Conservation (phyloP, 2,888 invertebrate genomes). For the Brachylomia viminalis region DNA sequence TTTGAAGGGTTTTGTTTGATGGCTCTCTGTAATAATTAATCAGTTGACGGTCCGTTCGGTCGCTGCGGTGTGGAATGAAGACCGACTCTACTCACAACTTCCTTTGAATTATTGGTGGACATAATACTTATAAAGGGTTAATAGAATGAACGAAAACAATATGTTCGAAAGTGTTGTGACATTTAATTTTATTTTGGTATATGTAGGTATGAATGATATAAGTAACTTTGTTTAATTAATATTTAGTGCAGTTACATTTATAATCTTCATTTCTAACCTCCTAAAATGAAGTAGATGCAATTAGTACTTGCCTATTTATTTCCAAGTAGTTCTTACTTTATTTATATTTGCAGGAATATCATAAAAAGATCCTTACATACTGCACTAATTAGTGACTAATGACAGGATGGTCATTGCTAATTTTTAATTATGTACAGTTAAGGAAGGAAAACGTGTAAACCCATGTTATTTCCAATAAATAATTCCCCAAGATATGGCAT, state of each 20-base stretch:
- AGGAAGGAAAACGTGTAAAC: conserved; percentile 52
- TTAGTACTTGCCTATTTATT: not conserved
- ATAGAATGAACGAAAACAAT: conserved; percentile 24
- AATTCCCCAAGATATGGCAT: conserved; percentile 12
- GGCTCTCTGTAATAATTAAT: conserved; percentile 81
- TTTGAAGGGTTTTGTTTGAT: conserved; percentile 80
- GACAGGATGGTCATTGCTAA: conserved; percentile 6
- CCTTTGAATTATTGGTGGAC: conserved; percentile 72
- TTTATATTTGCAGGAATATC: conserved; percentile 9
- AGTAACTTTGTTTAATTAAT: conserved; percentile 6
- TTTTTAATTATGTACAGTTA: conserved; percentile 21
- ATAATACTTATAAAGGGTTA: conserved; percentile 64
- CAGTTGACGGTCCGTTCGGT: conserved; percentile 73
- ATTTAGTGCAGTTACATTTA: not conserved
- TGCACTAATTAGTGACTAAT: conserved; percentile 19
- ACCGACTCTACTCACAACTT: conserved; percentile 80
- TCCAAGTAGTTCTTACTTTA: not conserved
- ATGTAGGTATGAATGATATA: too few species aligned
- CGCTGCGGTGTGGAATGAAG: conserved; percentile 55
- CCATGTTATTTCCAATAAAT: conserved; percentile 47
- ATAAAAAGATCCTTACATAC: not conserved
- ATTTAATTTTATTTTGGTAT: conserved; percentile 12
- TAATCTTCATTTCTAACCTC: not conserved
- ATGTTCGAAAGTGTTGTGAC: conserved; percentile 16
- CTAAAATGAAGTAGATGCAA: not conserved